Evolutionary conservation across 2,797 vertebrate species (phyloP).

Genomic region (Helarctos malayanus): DNA sequence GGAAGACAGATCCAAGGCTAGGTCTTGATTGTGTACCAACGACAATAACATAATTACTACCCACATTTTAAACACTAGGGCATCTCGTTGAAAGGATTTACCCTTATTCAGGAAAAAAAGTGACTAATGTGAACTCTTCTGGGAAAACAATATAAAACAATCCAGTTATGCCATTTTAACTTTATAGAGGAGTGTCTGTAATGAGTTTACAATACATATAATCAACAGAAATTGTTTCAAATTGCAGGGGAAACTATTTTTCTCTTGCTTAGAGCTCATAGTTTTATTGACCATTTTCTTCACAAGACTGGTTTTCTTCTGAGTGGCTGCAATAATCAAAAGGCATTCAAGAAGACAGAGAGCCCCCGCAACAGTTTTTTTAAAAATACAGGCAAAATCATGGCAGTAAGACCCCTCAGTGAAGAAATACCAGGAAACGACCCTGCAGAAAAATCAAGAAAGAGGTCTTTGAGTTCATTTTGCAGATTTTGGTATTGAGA

Average conservation of each 20-base stretch:
- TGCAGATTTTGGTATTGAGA: constrained; percentile 89
- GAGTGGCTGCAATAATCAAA: constrained; percentile 21
- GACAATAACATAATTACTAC: constrained; percentile 19
- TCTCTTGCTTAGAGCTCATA: constrained; percentile 12
- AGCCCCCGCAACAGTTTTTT: not conserved
- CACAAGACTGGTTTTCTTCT: constrained; percentile 39
- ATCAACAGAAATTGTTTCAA: constrained; percentile 67
- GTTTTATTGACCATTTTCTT: not conserved
- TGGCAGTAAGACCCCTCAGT: constrained; percentile 91
- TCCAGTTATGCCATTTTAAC: constrained; percentile 17
- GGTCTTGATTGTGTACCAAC: not conserved
- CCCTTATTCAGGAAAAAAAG: constrained; percentile 42
- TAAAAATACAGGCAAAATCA: constrained; percentile 71
- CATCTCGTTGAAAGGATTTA: constrained; percentile 29
- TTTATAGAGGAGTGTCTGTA: constrained; percentile 52
- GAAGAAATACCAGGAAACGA: constrained; percentile 94
- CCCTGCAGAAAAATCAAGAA: constrained; percentile 94
- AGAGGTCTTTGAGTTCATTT: constrained; percentile 91
- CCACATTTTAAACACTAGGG: not conserved
- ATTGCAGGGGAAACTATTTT: constrained; percentile 44
- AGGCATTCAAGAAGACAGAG: not conserved
- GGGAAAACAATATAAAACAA: constrained; percentile 60
- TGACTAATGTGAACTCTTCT: constrained; percentile 37
- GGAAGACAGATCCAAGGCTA: not conserved
- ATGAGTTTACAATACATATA: constrained; percentile 42